A percentile compares a stretch with the other conserved stretches of the same genome.
phyloP scores from a whole-genome alignment of 2,888 invertebrate genomes.

The Strigamia crassipes region DNA sequence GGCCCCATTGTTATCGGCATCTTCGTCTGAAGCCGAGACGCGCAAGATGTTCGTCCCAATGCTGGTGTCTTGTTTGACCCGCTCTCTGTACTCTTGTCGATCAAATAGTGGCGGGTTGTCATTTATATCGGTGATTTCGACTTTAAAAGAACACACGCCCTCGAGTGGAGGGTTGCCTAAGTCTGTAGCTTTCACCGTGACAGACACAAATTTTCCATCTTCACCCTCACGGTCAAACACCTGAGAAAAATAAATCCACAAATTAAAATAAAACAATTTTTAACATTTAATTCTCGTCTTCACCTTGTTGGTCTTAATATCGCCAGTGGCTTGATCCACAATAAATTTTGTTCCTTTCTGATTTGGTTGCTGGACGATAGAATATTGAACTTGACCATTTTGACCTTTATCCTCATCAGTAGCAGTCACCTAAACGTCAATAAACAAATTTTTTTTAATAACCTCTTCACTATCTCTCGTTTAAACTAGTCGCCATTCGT shows the following conservation, averaged over 20 bases:
- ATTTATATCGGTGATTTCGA: conserved; percentile 96
- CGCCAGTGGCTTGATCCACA: conserved; percentile 93
- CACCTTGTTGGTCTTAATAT: conserved; percentile 88
- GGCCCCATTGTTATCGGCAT: conserved; percentile 95
- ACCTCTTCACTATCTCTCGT: background rate
- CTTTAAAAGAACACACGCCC: conserved; percentile 97
- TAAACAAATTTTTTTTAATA: background rate
- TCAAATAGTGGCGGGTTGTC: conserved; percentile 95
- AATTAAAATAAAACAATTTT: background rate
- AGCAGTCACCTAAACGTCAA: conserved; percentile 67
- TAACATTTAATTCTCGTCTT: background rate
- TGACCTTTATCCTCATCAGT: conserved; percentile 94
- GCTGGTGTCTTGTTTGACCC: conserved; percentile 94
- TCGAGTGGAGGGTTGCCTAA: conserved; percentile 97
- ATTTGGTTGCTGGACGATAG: conserved; percentile 94
- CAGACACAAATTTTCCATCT: conserved; percentile 93
- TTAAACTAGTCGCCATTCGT: background rate
- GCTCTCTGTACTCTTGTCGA: conserved; percentile 95
- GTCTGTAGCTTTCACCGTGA: conserved; percentile 97
- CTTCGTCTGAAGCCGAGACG: conserved; percentile 95
- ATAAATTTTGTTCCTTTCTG: conserved; percentile 94
- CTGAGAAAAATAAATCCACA: conserved; percentile 54
- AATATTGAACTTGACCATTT: conserved; percentile 71
- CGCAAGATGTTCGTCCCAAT: conserved; percentile 91
- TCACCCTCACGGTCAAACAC: conserved; percentile 97